A percentile compares a stretch with the other conserved stretches of the same genome.
Evolutionary conservation across 2,888 invertebrate genomes (phyloP).

Genomic region (Erebia epiphron): DNA sequence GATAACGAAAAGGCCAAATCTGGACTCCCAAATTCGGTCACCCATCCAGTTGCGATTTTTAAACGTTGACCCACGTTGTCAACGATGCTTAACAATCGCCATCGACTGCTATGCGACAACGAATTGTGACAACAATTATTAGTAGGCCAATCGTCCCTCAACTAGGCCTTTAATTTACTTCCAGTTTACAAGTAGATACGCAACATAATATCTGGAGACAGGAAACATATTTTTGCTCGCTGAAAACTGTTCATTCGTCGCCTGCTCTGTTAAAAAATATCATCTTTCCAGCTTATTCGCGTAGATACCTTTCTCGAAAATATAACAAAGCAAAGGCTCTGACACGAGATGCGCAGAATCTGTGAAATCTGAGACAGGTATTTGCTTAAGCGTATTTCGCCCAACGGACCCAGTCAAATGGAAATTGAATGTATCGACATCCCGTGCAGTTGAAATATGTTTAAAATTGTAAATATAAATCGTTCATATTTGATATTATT

Average conservation of each 20-base stretch:
- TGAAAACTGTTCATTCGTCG: no score
- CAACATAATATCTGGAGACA: not conserved
- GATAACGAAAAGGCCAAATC: no score
- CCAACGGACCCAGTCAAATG: slow-evolving; percentile 18
- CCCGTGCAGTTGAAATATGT: slow-evolving; percentile 12
- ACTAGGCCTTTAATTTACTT: no score
- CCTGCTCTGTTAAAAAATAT: slow-evolving; percentile 6
- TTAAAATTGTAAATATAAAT: slow-evolving; percentile 12
- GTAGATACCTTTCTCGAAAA: slow-evolving; percentile 8
- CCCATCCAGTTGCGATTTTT: no score
- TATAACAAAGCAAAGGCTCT: not conserved
- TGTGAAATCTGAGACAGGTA: slow-evolving; percentile 25
- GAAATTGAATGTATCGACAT: slow-evolving; percentile 7
- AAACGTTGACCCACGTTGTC: no score
- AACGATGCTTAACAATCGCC: no score
- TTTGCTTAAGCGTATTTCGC: slow-evolving; percentile 18
- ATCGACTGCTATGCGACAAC: no score
- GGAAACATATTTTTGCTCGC: not conserved
- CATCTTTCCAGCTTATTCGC: slow-evolving; percentile 12
- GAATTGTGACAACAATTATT: no score
- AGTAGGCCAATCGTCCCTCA: no score
- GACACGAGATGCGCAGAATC: slow-evolving; percentile 11
- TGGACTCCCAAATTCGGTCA: no score
- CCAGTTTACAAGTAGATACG: not conserved
- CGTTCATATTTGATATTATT: not conserved